phyloP scores from a whole-genome alignment of 2,113 vertebrate species.

The Nesoenas mayeri region DNA sequence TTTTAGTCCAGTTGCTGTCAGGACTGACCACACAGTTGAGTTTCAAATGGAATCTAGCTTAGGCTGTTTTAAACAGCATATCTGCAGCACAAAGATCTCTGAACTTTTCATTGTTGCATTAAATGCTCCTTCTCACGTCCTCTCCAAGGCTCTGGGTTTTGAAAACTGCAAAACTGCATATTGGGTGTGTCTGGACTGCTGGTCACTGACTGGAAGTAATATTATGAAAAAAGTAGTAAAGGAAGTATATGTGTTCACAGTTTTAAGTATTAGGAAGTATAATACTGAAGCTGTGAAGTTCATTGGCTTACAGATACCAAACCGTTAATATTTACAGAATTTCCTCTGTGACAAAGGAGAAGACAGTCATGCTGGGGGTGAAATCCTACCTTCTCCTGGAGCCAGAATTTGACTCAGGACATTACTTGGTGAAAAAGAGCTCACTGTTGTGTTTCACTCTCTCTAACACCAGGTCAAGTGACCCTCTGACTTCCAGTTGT shows the following conservation, averaged over 20 bases:
- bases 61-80: not conserved
- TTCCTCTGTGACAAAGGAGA: not conserved
- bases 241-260: not conserved
- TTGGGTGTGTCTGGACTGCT: not conserved
- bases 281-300: not conserved
- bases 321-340: not conserved
- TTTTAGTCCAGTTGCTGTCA: not conserved
- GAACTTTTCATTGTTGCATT: not conserved
- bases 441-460: not conserved
- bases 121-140: not conserved
- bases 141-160: not conserved
- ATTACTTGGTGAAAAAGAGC: not conserved
- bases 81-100: not conserved
- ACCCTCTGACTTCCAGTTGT: not conserved
- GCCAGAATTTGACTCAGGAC: not conserved
- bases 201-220: not conserved
- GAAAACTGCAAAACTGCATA: not conserved
- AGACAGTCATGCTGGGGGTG: not conserved
- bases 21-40: not conserved
- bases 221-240: not conserved
- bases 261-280: not conserved
- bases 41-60: not conserved
- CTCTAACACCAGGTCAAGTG: not conserved
- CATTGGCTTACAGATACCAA: not conserved
- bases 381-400: not conserved